Evolutionary conservation across 2,113 vertebrate genomes (phyloP), one percentile per base, ranked within the genome.

Genomic region (Tringa solitaria): DNA sequence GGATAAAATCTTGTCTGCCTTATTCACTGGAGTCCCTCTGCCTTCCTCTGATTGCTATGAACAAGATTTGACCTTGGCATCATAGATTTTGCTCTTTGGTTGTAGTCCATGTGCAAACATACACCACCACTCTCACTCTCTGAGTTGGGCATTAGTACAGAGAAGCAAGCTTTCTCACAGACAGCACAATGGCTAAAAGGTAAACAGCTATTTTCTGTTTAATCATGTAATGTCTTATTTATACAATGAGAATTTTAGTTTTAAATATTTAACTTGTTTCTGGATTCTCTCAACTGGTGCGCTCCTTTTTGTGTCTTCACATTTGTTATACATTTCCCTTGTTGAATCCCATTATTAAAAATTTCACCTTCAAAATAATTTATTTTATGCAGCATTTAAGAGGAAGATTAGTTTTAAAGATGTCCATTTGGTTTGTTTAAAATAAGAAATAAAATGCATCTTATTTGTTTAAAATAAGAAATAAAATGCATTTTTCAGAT

Each of bases 191-290:
- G 56, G 79, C 61, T 67, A 73, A 90, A 96, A 94, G 35, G 32
- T 84, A 92, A 95, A 79, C 68, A 93, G 72, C 63, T 92, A 74
- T 78, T 90, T 95, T 94, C 80, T 94, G 41, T 94, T 93, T 95
- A 94, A 84, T 90, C 43, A 9, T 37, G 13, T 69, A 89, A 87
- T 87, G 90, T 35, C 32, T 84, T 96, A 88, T 90, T 95, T 97
- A 95, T 68, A 94, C 46, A 88, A 53, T 16, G 22, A 84, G 50
- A 85, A n/a, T 87, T 96, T 70, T 70, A 92, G n/a, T 92, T 96
- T 96, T 90, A 96, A 96, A 97, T 94, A 96, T 95, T 96, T 97
- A 93, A 68, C 84, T 96, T 93, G 30, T 84, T 95, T 84, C 88
- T 96, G 84, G 70, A 54, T 95, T 93, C 63, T 78, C 24, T 93